Evolutionary conservation across 1,140 invertebrate genomes (phyloP).

Genomic region (Ceratosolen fusciceps): DNA sequence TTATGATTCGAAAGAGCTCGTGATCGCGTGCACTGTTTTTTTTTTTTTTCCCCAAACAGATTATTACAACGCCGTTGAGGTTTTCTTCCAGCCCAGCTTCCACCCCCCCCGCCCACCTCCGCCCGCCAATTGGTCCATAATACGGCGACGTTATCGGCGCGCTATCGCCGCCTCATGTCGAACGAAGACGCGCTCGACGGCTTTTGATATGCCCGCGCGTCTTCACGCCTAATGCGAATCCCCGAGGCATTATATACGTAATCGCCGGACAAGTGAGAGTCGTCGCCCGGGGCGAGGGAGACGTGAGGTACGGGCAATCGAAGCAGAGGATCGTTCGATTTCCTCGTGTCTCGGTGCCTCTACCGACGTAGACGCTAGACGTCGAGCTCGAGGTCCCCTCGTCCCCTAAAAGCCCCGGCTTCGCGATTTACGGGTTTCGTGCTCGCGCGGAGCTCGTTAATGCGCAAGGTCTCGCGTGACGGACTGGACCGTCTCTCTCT

Average conservation of each 20-base stretch:
- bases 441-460: conserved; percentile 17
- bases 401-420: background rate
- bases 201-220: background rate
- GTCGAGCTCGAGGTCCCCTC: too few species aligned
- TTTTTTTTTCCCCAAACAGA: background rate
- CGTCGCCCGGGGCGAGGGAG: background rate
- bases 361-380: too few species aligned
- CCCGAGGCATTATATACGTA: background rate
- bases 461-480: background rate
- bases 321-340: conserved; percentile 2
- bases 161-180: background rate
- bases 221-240: conserved; percentile 6
- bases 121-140: background rate
- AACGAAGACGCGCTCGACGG: background rate
- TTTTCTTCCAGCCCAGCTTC: background rate
- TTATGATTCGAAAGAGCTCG: background rate
- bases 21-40: background rate
- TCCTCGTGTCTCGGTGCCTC: background rate
- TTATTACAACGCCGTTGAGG: background rate
- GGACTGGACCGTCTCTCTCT: background rate
- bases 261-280: too few species aligned
- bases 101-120: too few species aligned
- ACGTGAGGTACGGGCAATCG: conserved; percentile 32
- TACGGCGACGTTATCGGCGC: background rate
- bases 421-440: background rate